Evolutionary conservation across 2,888 invertebrate genomes (phyloP).

Genomic region (Andricus curvator): DNA sequence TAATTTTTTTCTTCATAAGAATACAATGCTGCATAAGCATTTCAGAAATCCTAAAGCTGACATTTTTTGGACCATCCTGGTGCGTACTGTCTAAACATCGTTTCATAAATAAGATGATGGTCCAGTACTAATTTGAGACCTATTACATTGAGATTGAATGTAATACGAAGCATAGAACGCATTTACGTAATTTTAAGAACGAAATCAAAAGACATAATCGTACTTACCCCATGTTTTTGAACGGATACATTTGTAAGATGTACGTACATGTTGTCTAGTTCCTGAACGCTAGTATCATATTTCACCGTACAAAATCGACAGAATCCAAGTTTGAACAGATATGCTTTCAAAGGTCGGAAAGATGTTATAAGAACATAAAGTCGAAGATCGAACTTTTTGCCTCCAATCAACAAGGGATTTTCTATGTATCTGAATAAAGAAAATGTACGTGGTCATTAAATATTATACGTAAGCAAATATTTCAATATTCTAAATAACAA

Average conservation of each 20-base stretch:
- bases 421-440: slow-evolving; percentile 87
- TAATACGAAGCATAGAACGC: too few relatives aligned
- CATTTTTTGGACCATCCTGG: too few relatives aligned
- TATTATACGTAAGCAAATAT: too few relatives aligned
- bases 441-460: background rate
- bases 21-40: too few relatives aligned
- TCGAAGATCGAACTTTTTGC: slow-evolving; percentile 96
- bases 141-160: too few relatives aligned
- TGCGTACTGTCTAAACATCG: too few relatives aligned
- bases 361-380: slow-evolving; percentile 96
- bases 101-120: too few relatives aligned
- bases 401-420: slow-evolving; percentile 95
- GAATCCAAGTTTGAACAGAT: slow-evolving; percentile 94
- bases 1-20: too few relatives aligned
- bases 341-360: slow-evolving; percentile 95
- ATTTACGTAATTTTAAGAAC: too few relatives aligned
- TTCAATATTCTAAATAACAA: too few relatives aligned
- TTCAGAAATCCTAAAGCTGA: too few relatives aligned
- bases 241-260: slow-evolving; percentile 98
- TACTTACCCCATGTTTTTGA: slow-evolving; percentile 94
- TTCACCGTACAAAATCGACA: slow-evolving; percentile 98
- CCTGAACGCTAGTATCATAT: slow-evolving; percentile 93
- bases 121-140: too few relatives aligned
- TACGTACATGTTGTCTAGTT: slow-evolving; percentile 95
- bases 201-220: background rate